Percentiles rank a stretch among this genome's conserved stretches.
phyloP scores from a whole-genome alignment of 2,113 vertebrate species.

The Hemicordylus capensis region DNA sequence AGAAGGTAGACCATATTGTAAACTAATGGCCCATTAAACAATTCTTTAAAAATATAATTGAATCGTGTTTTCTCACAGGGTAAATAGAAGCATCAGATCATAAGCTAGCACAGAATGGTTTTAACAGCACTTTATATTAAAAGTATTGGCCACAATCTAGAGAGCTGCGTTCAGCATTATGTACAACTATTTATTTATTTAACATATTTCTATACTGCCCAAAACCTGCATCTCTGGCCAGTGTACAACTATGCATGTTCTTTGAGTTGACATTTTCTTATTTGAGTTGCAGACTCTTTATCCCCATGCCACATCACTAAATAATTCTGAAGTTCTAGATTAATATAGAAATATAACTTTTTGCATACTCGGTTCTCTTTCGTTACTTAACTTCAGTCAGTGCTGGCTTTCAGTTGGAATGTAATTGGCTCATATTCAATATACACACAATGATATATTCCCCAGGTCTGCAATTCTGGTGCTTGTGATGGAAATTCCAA shows the following conservation, averaged over 20 bases:
- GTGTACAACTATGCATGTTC: not conserved
- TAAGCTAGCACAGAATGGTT: slow-evolving; percentile 10
- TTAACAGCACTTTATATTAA: not conserved
- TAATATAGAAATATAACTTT: no score
- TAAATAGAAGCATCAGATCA: slow-evolving; percentile 25
- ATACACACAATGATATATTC: no score
- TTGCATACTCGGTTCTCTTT: no score
- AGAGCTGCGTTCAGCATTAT: not conserved
- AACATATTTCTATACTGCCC: no score
- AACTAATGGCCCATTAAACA: slow-evolving; percentile 54
- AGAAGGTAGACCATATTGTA: slow-evolving; percentile 44
- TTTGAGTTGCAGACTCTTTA: not conserved
- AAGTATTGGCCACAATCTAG: not conserved
- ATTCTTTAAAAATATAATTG: slow-evolving; percentile 36
- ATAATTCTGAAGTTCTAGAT: not conserved
- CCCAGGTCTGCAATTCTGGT: no score
- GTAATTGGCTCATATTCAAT: no score
- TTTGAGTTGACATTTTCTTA: not conserved
- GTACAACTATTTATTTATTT: no score
- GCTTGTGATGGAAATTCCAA: no score
- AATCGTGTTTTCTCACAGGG: slow-evolving; percentile 36
- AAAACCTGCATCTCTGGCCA: no score
- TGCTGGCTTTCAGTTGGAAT: no score
- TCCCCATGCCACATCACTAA: not conserved
- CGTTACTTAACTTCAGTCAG: no score